Conservation (phyloP, 2,888 invertebrate species). For the Zygothrica quintamaculata region DNA sequence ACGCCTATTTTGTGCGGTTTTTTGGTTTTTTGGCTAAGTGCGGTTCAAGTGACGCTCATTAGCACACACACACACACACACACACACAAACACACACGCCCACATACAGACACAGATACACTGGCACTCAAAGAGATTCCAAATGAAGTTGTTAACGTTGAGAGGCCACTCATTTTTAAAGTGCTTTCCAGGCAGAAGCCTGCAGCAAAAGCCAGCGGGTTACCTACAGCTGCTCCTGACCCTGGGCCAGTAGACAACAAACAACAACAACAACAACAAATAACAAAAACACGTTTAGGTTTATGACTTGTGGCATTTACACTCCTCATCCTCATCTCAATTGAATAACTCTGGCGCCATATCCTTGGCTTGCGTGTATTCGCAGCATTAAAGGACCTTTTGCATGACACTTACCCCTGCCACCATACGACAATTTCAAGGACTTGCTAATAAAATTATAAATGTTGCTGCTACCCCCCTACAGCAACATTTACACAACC, state of each 20-base stretch:
- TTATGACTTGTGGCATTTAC: conserved; percentile 68
- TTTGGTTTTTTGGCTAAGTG: conserved; percentile 62
- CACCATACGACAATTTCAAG: background rate
- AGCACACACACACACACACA: conserved; percentile 51
- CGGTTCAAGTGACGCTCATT: conserved; percentile 64
- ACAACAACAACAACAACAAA: conserved; percentile 10
- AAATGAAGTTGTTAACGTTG: conserved; percentile 52
- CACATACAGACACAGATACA: conserved; percentile 14
- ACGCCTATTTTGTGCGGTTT: conserved; percentile 57
- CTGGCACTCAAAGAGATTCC: conserved; percentile 33
- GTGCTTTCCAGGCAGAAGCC: conserved; percentile 34
- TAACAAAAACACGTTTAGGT: conserved; percentile 40
- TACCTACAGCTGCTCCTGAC: conserved; percentile 54
- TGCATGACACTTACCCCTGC: background rate
- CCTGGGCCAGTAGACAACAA: conserved; percentile 45
- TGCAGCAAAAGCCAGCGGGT: conserved; percentile 51
- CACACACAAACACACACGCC: conserved; percentile 5
- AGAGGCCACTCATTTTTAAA: conserved; percentile 51
- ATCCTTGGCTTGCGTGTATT: conserved; percentile 59
- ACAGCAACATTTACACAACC: background rate
- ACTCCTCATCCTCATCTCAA: conserved; percentile 51
- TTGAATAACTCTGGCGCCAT: conserved; percentile 59
- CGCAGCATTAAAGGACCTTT: conserved; percentile 61
- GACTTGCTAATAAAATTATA: conserved; percentile 62
- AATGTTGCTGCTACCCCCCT: conserved; percentile 36